Percentiles rank a stretch among this genome's conserved stretches.
Conservation (phyloP, 2,113 vertebrate species). For the Myotis davidii region DNA sequence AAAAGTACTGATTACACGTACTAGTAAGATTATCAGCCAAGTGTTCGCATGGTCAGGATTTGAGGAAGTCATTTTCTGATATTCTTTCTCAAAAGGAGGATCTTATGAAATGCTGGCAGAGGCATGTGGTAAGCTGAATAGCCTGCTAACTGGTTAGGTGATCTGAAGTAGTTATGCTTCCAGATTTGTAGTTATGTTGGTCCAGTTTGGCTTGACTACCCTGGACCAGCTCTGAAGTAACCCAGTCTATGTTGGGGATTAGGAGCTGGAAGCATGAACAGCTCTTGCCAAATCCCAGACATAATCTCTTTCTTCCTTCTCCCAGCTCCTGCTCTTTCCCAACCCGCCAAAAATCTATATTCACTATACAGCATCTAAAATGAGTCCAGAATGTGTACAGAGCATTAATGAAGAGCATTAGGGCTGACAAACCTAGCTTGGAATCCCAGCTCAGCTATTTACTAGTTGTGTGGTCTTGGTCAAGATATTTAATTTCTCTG, state of each 20-base stretch:
- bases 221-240: not conserved
- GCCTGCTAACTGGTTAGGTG: not conserved
- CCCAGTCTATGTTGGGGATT: not conserved
- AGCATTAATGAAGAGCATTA: not conserved
- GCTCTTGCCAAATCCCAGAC: not conserved
- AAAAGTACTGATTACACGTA: not conserved
- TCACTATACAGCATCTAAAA: not conserved
- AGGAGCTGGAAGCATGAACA: not conserved
- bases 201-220: not conserved
- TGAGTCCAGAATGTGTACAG: not conserved
- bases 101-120: not conserved
- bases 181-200: not conserved
- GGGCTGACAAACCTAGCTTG: not conserved
- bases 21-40: not conserved
- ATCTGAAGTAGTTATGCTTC: not conserved
- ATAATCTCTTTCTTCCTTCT: not conserved
- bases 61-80: not conserved
- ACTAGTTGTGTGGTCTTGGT: not conserved
- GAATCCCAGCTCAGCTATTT: not conserved
- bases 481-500: not conserved
- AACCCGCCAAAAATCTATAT: not conserved
- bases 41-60: not conserved
- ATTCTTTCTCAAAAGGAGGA: conserved; percentile 3
- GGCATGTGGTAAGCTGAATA: not conserved
- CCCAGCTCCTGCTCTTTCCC: not conserved